phyloP scores from a whole-genome alignment of 2,113 vertebrate species.

The Emydura subglobosa region DNA sequence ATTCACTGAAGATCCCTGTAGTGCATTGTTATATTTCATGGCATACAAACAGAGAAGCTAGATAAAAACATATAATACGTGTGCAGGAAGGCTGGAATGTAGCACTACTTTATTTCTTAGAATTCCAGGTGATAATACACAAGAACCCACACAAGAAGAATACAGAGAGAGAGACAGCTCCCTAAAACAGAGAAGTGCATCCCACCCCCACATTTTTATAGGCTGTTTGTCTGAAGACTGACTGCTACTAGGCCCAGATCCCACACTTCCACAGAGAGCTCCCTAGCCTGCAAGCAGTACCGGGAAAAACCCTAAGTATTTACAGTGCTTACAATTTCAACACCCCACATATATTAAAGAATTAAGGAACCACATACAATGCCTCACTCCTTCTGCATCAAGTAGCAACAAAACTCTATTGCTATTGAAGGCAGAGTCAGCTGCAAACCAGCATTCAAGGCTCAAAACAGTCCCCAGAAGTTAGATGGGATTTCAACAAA shows the following conservation, averaged over 20 bases:
- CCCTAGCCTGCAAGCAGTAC: not conserved
- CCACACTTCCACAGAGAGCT: not conserved
- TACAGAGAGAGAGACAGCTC: too few species aligned
- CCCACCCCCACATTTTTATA: too few species aligned
- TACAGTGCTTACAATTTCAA: not conserved
- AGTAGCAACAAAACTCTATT: accelerated
- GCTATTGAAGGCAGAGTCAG: not conserved
- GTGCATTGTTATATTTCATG: not conserved
- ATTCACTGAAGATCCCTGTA: not conserved
- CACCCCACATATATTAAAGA: not conserved
- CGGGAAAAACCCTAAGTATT: not conserved
- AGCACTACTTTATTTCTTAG: too few species aligned
- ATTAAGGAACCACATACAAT: accelerated
- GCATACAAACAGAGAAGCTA: not conserved
- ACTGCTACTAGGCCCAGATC: not conserved
- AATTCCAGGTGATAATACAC: too few species aligned
- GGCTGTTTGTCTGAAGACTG: not conserved
- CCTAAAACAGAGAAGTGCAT: too few species aligned
- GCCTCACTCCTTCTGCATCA: accelerated
- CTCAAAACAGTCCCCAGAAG: not conserved
- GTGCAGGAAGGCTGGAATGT: not conserved
- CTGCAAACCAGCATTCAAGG: accelerated
- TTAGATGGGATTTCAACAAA: not conserved
- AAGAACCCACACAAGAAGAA: too few species aligned
- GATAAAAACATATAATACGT: not conserved